Evolutionary conservation across 92 coral and sea anemone genomes (phyloP).

Genomic region (Epizoanthus illoricatus): DNA sequence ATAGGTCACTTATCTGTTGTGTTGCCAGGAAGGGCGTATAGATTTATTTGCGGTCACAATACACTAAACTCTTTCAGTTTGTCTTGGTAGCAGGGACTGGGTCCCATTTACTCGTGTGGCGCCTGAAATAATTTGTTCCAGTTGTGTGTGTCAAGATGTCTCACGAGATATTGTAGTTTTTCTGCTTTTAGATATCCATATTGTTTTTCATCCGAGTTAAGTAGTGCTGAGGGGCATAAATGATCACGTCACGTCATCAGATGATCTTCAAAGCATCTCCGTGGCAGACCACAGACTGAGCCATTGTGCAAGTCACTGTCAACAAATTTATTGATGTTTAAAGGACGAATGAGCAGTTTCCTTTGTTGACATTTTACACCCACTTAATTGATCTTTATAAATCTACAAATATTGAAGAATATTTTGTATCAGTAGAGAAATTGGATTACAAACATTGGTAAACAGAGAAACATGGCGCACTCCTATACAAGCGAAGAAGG

Average conservation of each 20-base stretch:
- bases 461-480: slow-evolving; percentile 26
- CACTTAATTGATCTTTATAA: not conserved
- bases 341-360: slow-evolving; percentile 23
- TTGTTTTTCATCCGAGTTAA: not conserved
- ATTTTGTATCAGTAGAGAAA: not conserved
- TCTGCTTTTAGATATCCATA: not conserved
- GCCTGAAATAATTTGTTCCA: slow-evolving; percentile 5
- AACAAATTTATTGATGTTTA: not conserved
- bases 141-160: not conserved
- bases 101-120: slow-evolving; percentile 11
- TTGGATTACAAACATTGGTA: slow-evolving; percentile 29
- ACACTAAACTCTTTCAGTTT: not conserved
- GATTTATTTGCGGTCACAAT: not conserved
- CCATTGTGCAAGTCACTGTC: not conserved
- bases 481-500: not conserved
- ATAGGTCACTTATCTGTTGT: no score
- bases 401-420: slow-evolving; percentile 9
- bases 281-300: slow-evolving; percentile 2
- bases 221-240: slow-evolving; percentile 1
- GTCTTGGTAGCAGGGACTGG: slow-evolving; percentile 2
- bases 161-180: not conserved
- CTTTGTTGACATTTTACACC: slow-evolving; percentile 27
- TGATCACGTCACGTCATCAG: slow-evolving; percentile 31
- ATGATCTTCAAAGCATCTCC: not conserved
- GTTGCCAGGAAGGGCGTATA: not conserved